A percentile compares a stretch with the other conserved stretches of the same genome.
Conservation (phyloP, 2,888 invertebrate genomes). For the Tachystola acroxantha region DNA sequence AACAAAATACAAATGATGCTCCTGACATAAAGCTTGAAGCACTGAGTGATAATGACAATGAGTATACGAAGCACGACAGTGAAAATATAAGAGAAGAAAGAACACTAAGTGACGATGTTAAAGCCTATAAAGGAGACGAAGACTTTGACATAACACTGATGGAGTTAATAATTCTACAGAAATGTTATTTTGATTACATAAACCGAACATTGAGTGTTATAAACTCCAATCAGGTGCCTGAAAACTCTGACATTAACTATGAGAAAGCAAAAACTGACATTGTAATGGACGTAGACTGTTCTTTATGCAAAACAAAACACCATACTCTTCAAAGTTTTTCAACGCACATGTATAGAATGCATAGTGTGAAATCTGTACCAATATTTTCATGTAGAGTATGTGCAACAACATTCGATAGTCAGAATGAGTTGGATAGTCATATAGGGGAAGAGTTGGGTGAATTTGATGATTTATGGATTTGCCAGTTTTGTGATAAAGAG, state of each 20-base stretch:
- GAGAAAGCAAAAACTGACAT: slow-evolving; percentile 31
- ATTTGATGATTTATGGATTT: slow-evolving; percentile 66
- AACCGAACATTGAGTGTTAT: slow-evolving; percentile 37
- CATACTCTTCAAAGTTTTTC: slow-evolving; percentile 35
- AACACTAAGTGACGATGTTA: not conserved
- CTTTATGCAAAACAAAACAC: slow-evolving; percentile 44
- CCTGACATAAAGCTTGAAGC: slow-evolving; percentile 33
- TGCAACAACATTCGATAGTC: slow-evolving; percentile 51
- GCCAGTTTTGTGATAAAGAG: slow-evolving; percentile 73
- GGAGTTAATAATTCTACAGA: slow-evolving; percentile 61
- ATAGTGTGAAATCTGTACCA: slow-evolving; percentile 48
- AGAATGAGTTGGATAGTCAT: slow-evolving; percentile 49
- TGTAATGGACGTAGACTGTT: slow-evolving; percentile 40
- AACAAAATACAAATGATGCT: slow-evolving; percentile 23
- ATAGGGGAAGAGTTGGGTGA: slow-evolving; percentile 46
- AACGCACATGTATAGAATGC: slow-evolving; percentile 57
- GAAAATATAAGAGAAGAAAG: slow-evolving; percentile 4
- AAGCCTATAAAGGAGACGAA: slow-evolving; percentile 52
- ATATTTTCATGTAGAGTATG: slow-evolving; percentile 61
- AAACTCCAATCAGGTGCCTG: slow-evolving; percentile 41
- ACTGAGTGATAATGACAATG: slow-evolving; percentile 24
- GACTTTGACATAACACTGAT: slow-evolving; percentile 67
- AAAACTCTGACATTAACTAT: slow-evolving; percentile 45
- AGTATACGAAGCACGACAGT: slow-evolving; percentile 17
- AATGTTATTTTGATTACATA: slow-evolving; percentile 62